Evolutionary conservation across 2,888 invertebrate genomes (phyloP).

Genomic region (Ichneumoninae sp.): DNA sequence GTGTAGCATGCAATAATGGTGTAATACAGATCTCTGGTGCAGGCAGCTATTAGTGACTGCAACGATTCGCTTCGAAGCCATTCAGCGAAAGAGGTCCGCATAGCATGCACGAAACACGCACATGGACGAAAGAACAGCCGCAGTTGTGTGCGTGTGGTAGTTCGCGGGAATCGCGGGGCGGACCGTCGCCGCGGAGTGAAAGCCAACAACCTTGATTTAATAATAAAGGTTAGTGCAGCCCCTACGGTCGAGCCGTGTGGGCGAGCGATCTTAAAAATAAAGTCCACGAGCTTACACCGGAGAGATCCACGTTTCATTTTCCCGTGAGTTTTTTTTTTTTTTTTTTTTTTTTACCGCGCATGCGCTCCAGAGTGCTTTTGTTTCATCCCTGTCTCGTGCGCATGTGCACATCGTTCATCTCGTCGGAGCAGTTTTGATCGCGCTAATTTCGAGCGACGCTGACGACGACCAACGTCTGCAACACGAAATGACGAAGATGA

Average conservation of each 20-base stretch:
- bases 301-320: conserved; percentile 61
- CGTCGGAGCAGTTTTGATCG: conserved; percentile 34
- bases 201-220: conserved; percentile 81
- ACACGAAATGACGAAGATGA: background rate
- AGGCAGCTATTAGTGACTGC: conserved; percentile 10
- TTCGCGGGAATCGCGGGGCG: conserved; percentile 43
- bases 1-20: conserved; percentile 5
- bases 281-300: conserved; percentile 45
- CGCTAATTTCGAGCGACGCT: conserved; percentile 36
- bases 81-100: conserved; percentile 25
- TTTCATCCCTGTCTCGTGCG: conserved; percentile 17
- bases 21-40: conserved; percentile 26
- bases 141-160: background rate
- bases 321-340: conserved; percentile 43
- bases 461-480: conserved; percentile 43
- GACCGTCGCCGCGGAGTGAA: conserved; percentile 72
- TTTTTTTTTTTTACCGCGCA: background rate
- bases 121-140: conserved; percentile 4
- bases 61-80: conserved; percentile 44
- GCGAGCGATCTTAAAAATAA: conserved; percentile 64
- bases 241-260: conserved; percentile 67
- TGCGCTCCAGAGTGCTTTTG: background rate
- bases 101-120: conserved; percentile 11
- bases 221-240: conserved; percentile 79
- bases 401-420: conserved; percentile 38